A percentile compares a stretch with the other conserved stretches of the same genome.
phyloP scores from a whole-genome alignment of 1,140 invertebrate genomes.

The Formica exsecta region DNA sequence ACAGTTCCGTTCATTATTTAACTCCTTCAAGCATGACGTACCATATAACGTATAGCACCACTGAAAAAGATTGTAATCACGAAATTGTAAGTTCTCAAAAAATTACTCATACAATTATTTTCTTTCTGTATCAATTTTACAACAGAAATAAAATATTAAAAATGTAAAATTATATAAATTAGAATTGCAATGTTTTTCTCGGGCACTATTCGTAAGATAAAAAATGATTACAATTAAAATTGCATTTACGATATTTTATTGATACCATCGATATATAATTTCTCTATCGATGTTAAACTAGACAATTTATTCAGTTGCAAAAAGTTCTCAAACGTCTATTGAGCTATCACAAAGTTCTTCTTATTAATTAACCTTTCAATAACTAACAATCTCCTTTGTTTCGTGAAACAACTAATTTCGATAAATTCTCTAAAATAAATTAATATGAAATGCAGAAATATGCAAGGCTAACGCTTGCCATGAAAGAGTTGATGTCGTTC shows the following conservation, averaged over 20 bases:
- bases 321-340: not conserved
- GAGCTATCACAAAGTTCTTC: not conserved
- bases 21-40: not conserved
- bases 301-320: not conserved
- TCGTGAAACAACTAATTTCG: not conserved
- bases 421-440: conserved; percentile 13
- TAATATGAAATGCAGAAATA: not conserved
- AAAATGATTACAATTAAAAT: not conserved
- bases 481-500: not conserved
- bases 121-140: not conserved
- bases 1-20: conserved; percentile 26
- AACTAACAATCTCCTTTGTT: not conserved
- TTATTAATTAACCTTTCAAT: not conserved
- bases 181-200: not conserved
- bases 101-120: not conserved
- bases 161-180: not conserved
- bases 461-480: not conserved
- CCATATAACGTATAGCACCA: not conserved
- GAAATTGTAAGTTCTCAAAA: not conserved
- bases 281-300: not conserved
- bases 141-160: not conserved
- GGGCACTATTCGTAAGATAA: not conserved
- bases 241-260: not conserved
- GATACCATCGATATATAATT: not conserved
- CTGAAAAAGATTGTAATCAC: not conserved